phyloP scores from a whole-genome alignment of 2,888 invertebrate species.

The Homarus gammarus region DNA sequence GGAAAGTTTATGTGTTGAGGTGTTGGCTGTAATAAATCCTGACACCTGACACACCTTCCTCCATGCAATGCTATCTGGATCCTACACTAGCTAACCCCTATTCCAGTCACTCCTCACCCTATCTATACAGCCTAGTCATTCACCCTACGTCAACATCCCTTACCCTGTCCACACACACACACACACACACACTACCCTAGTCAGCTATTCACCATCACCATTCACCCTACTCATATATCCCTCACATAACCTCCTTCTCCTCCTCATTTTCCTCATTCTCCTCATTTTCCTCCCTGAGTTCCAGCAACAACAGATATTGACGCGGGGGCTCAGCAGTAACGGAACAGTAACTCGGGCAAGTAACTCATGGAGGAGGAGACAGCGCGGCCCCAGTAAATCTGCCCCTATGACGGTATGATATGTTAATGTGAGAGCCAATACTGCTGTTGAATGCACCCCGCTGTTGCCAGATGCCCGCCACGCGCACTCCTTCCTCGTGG shows the following conservation, averaged over 20 bases:
- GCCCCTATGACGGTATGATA: constrained; percentile 43
- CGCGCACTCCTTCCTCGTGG: background rate
- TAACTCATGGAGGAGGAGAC: constrained; percentile 36
- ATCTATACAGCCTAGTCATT: too few species aligned
- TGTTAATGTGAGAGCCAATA: constrained; percentile 53
- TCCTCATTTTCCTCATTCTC: constrained; percentile 8
- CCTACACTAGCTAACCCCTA: too few species aligned
- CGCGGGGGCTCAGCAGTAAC: constrained; percentile 1
- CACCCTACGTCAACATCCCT: too few species aligned
- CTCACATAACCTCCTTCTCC: background rate
- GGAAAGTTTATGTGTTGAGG: too few species aligned
- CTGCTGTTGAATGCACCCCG: constrained; percentile 44
- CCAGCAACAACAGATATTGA: background rate
- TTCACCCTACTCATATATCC: background rate
- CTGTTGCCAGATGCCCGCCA: constrained; percentile 34
- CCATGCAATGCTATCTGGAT: too few species aligned
- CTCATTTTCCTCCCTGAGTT: background rate
- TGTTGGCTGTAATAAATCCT: too few species aligned
- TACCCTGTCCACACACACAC: too few species aligned
- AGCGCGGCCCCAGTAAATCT: constrained; percentile 42
- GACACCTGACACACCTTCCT: too few species aligned
- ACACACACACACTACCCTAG: too few species aligned
- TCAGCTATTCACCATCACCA: background rate
- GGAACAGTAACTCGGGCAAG: constrained; percentile 29
- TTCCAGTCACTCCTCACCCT: too few species aligned